phyloP scores from a whole-genome alignment of 2,888 invertebrate genomes.

The Himalopsyche kuldschensis region DNA sequence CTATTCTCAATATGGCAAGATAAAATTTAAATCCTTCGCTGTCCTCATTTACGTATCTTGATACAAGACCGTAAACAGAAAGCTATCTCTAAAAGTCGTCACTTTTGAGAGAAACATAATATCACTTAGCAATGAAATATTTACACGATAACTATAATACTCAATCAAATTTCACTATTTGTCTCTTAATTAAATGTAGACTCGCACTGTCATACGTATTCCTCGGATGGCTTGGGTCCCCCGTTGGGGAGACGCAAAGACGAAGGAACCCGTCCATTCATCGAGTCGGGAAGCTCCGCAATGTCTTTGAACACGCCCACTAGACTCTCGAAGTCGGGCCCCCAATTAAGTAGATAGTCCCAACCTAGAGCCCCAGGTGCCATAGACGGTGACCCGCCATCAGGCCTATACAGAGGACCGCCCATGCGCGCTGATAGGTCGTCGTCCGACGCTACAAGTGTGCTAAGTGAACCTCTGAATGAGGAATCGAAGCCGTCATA shows the following conservation, averaged over 20 bases:
- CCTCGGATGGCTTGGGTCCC: constrained; percentile 85
- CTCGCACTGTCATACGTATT: constrained; percentile 69
- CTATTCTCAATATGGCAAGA: constrained; percentile 38
- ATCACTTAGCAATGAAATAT: constrained; percentile 28
- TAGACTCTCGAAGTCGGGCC: constrained; percentile 92
- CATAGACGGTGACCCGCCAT: constrained; percentile 73
- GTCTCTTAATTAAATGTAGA: constrained; percentile 33
- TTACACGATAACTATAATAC: constrained; percentile 30
- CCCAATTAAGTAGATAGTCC: constrained; percentile 95
- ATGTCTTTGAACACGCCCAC: constrained; percentile 97
- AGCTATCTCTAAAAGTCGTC: constrained; percentile 12
- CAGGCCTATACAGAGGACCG: constrained; percentile 76
- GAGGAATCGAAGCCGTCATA: constrained; percentile 94
- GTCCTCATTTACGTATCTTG: constrained; percentile 29
- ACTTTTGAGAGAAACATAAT: neutral
- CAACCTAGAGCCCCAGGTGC: constrained; percentile 80
- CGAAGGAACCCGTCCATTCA: constrained; percentile 71
- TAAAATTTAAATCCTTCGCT: constrained; percentile 9
- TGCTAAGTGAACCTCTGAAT: constrained; percentile 90
- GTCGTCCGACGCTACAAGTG: constrained; percentile 91
- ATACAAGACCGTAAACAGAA: constrained; percentile 35
- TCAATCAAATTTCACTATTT: constrained; percentile 37
- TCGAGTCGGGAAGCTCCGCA: constrained; percentile 87
- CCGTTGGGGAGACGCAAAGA: constrained; percentile 75
- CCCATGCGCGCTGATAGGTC: constrained; percentile 82